These are phyloP conservation scores for Thymelicus lineola DNA, from an alignment of 2,888 invertebrate species.

Conservation along the genomic window DNA sequence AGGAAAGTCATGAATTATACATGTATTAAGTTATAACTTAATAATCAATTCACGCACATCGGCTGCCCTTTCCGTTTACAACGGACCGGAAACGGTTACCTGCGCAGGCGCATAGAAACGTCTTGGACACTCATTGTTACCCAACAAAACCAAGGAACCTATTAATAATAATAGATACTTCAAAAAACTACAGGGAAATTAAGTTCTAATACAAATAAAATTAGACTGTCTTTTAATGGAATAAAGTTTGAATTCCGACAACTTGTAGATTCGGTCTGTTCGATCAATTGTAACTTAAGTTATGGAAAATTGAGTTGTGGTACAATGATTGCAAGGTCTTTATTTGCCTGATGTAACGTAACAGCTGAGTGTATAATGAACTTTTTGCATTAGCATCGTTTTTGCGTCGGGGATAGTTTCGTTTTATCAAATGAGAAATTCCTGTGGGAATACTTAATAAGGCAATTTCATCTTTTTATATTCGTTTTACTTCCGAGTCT, in stretches of 20 bases:
- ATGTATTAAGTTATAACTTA: not conserved
- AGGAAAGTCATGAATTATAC: too few species aligned
- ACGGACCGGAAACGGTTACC: constrained; percentile 61
- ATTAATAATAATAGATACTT: constrained; percentile 19
- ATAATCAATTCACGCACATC: constrained; percentile 12
- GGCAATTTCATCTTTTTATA: constrained; percentile 20
- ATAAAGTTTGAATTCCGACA: not conserved
- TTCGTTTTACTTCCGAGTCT: constrained; percentile 1
- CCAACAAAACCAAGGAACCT: constrained; percentile 20
- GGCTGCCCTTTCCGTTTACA: constrained; percentile 44
- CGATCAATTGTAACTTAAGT: not conserved
- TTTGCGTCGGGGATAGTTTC: constrained; percentile 11
- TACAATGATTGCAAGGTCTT: not conserved
- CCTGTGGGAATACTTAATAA: constrained; percentile 23
- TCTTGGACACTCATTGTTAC: constrained; percentile 30
- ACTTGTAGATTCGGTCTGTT: not conserved
- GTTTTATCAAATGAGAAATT: constrained; percentile 32
- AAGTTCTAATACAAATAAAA: not conserved
- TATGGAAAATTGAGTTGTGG: constrained; percentile 2
- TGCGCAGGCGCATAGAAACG: constrained; percentile 52
- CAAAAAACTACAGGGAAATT: not conserved
- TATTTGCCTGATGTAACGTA: not conserved
- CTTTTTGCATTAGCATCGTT: constrained; percentile 27
- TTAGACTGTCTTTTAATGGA: not conserved
- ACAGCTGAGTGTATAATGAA: constrained; percentile 26